Evolutionary conservation across 2,113 vertebrate genomes (phyloP).

Genomic region (Phaethornis superciliosus): DNA sequence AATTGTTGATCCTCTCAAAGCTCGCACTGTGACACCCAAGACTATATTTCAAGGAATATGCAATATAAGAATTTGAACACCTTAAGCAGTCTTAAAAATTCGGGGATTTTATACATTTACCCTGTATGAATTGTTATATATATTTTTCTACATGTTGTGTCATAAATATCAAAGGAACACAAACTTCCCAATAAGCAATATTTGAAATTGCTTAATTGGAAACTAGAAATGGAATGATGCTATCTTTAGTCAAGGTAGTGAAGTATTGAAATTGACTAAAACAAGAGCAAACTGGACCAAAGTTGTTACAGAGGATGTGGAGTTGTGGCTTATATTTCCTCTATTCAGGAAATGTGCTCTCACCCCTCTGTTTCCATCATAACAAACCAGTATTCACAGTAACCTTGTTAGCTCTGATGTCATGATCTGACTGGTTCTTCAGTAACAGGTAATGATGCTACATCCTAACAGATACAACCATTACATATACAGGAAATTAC

Average conservation of each 20-base stretch:
- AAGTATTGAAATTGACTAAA: background rate
- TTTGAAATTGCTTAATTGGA: background rate
- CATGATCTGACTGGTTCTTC: background rate
- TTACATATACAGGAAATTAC: background rate
- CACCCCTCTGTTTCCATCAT: background rate
- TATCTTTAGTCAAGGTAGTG: background rate
- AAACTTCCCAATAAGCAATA: background rate
- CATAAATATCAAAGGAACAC: background rate
- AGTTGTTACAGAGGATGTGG: background rate
- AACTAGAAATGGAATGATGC: background rate
- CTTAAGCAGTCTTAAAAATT: background rate
- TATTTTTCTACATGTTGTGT: background rate
- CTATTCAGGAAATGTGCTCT: too few relatives aligned
- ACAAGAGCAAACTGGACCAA: background rate
- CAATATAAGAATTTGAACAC: background rate
- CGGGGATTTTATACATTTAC: background rate
- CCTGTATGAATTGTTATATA: background rate
- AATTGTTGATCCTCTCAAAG: background rate
- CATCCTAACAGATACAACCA: background rate
- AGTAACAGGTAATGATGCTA: background rate
- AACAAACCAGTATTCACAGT: background rate
- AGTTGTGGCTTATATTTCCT: fast-evolving
- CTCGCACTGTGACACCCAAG: background rate
- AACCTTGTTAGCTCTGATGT: background rate
- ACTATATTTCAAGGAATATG: background rate